Base-by-base conservation (phyloP, 2,888 invertebrate genomes). In the Tinea pellionella region DNA sequence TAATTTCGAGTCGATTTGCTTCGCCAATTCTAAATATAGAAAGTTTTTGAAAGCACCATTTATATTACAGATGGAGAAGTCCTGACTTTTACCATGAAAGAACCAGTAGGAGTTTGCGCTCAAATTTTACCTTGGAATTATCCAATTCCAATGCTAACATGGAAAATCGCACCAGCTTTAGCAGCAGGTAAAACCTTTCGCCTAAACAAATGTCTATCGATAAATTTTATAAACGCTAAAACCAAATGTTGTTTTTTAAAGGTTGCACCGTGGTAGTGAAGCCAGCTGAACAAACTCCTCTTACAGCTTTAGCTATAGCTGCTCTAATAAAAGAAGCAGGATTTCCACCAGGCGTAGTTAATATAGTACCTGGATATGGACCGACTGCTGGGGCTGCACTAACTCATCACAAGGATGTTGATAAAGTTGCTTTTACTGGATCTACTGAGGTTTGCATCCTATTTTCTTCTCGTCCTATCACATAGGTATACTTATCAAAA, bases 41-140 rank as follows among this genome's bases (percentile, higher is more conserved):
- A n/a, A n/a, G n/a, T n/a, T n/a, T n/a, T n/a, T n/a, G n/a, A n/a
- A n/a, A n/a, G n/a, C n/a, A n/a, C n/a, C n/a, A n/a, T n/a, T 24
- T 3, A 24, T 24, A 47, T 61, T 62, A 12, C 65, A 85, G 95
- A 95, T 74, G 97, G 97, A 12, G 89, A 92, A 59, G 93, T 89
- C 66, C 88, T 96, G 67, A 89, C 91, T 0, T 95, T 96, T 73
- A 96, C 95, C 0, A 87, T 94, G 32, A 95, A 94, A 67, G 96
- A 97, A 72, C 96, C 97, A 0, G 94, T 97, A 9, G 86, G 86
- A 13, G 94, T 97, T 0, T 96, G 96, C 72, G 97, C 93, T 0
- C 95, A 95, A 79, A 96, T 97, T 65, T 93, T 96, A 63, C 96
- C 97, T 15, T 97, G 97, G 96, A 97, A 97, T 80, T 96, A 96